These are phyloP conservation scores for Ormyrus rosae DNA, from an alignment of 2,888 invertebrate genomes.

Conservation along the genomic window DNA sequence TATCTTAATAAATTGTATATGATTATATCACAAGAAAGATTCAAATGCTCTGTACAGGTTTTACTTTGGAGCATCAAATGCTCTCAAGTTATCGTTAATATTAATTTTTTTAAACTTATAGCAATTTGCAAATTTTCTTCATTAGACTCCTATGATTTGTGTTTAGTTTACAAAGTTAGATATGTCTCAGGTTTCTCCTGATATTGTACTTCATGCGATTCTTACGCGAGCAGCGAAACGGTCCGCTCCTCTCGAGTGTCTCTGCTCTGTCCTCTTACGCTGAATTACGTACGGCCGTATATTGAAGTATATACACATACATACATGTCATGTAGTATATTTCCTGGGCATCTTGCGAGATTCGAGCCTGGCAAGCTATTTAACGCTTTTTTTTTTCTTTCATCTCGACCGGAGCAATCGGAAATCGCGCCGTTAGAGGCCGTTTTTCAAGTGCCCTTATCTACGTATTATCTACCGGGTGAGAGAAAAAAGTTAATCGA, in stretches of 20 bases:
- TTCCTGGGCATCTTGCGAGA: conserved; percentile 33
- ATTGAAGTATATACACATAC: conserved; percentile 60
- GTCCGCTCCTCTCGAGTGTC: conserved; percentile 44
- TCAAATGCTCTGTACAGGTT: conserved; percentile 74
- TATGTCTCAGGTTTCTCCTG: conserved; percentile 75
- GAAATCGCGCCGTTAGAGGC: conserved; percentile 8
- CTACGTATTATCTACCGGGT: neutral
- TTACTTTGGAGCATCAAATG: conserved; percentile 69
- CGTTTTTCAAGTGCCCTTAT: too few species aligned
- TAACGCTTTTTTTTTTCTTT: neutral
- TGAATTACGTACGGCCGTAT: conserved; percentile 49
- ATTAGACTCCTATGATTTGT: conserved; percentile 62
- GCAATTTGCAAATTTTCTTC: conserved; percentile 57
- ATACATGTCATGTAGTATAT: conserved; percentile 54
- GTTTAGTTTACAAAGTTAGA: conserved; percentile 74
- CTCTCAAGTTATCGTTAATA: conserved; percentile 64
- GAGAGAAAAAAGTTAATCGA: conserved; percentile 31
- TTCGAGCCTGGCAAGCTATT: conserved; percentile 33
- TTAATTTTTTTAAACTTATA: conserved; percentile 55
- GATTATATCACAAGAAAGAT: conserved; percentile 76
- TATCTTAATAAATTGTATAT: conserved; percentile 71
- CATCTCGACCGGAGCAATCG: neutral
- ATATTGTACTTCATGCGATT: conserved; percentile 74
- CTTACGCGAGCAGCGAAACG: conserved; percentile 46
- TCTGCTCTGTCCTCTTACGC: conserved; percentile 31